phyloP scores from a whole-genome alignment of 2,113 vertebrate genomes.

The Peromyscus leucopus region DNA sequence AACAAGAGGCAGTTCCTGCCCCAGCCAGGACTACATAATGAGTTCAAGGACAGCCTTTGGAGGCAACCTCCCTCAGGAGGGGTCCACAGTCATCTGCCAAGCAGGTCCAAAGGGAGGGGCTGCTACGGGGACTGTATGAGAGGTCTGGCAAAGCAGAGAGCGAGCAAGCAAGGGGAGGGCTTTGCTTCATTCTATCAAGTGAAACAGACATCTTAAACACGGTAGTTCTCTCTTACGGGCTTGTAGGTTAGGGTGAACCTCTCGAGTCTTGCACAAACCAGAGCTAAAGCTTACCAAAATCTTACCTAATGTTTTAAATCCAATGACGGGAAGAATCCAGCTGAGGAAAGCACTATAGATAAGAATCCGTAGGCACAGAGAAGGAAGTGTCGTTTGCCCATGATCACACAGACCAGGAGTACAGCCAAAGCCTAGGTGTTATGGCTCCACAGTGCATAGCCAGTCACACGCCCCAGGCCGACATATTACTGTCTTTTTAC shows the following conservation, averaged over 20 bases:
- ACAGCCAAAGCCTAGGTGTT: background rate
- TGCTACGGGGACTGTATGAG: accelerated
- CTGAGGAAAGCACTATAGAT: background rate
- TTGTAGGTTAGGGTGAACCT: background rate
- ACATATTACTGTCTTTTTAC: background rate
- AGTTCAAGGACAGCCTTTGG: background rate
- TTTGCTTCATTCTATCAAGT: background rate
- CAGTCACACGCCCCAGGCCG: background rate
- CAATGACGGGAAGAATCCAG: background rate
- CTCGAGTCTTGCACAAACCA: background rate
- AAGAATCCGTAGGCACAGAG: background rate
- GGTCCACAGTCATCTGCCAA: background rate
- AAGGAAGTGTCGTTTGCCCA: background rate
- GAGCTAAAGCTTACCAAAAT: background rate
- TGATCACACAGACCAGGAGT: background rate
- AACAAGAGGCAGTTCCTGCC: background rate
- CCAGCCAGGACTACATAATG: background rate
- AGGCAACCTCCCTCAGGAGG: background rate
- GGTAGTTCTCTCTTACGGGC: background rate
- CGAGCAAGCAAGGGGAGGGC: background rate
- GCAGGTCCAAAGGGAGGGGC: background rate
- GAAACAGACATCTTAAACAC: background rate
- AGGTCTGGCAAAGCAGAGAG: background rate
- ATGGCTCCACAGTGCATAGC: background rate
- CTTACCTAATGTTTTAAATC: background rate